A percentile compares a stretch with the other conserved stretches of the same genome.
These are phyloP conservation scores for Pterostichus madidus DNA, from an alignment of 2,888 invertebrate genomes.

Conservation along the genomic window DNA sequence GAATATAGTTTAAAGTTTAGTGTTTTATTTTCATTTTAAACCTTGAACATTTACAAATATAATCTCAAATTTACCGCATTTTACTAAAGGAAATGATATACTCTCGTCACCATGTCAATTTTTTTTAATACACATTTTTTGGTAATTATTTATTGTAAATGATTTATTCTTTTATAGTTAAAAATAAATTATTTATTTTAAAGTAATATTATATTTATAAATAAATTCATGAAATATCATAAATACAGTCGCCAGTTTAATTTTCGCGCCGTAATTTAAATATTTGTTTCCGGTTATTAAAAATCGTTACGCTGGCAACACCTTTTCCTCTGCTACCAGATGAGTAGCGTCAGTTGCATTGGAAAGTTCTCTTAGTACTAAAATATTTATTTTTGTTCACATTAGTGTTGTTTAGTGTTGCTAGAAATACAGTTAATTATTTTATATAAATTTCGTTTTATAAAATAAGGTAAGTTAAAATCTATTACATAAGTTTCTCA, in stretches of 20 bases:
- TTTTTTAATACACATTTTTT: too few relatives aligned
- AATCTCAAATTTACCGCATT: background rate
- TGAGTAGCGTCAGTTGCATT: constrained; percentile 48
- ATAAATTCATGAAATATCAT: background rate
- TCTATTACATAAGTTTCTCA: constrained; percentile 8
- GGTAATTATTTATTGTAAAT: too few relatives aligned
- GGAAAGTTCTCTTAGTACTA: constrained; percentile 17
- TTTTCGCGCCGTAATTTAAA: constrained; percentile 2
- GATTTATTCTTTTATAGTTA: too few relatives aligned
- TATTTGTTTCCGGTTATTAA: constrained; percentile 29
- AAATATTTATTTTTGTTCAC: constrained; percentile 13
- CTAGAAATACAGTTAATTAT: background rate
- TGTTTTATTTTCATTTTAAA: background rate
- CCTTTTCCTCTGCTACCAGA: constrained; percentile 51
- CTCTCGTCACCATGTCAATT: background rate
- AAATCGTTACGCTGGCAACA: constrained; percentile 53
- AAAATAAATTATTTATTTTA: too few relatives aligned
- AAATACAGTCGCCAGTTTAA: background rate
- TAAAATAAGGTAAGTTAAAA: constrained; percentile 17
- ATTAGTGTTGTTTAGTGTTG: constrained; percentile 31
- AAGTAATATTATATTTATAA: background rate
- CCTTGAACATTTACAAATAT: background rate
- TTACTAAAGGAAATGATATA: constrained; percentile 11
- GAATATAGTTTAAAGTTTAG: background rate
- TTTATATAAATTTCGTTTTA: background rate